These are phyloP conservation scores for Carduelis carduelis DNA, from an alignment of 2,797 vertebrate genomes.

Conservation along the genomic window DNA sequence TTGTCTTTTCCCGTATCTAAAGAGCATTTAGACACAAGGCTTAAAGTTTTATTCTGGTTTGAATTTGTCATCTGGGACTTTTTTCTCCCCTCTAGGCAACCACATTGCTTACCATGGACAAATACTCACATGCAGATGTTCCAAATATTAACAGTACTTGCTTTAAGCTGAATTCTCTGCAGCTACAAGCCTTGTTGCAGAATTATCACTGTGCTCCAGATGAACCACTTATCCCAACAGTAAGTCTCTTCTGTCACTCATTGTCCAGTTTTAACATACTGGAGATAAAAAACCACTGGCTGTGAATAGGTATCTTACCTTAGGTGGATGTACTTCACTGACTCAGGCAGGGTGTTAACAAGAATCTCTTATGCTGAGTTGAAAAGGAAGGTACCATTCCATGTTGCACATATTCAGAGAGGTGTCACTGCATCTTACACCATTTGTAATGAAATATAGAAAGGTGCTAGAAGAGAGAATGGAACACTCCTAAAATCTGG, in stretches of 20 bases:
- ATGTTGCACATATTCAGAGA: background rate
- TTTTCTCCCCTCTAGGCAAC: constrained; percentile 81
- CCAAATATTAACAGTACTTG: constrained; percentile 96
- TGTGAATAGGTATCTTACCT: background rate
- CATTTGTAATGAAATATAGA: background rate
- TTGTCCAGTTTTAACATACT: background rate
- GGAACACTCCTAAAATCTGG: background rate
- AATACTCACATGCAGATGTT: constrained; percentile 92
- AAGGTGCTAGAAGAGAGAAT: background rate
- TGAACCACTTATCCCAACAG: constrained; percentile 93
- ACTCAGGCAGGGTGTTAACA: background rate
- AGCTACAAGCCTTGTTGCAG: constrained; percentile 91
- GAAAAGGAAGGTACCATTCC: background rate
- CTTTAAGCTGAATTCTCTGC: constrained; percentile 97
- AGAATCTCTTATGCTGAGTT: background rate
- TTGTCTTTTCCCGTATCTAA: background rate
- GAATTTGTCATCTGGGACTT: background rate
- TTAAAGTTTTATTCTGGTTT: background rate
- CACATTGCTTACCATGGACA: constrained; percentile 97
- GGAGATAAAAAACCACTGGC: background rate
- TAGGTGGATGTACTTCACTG: background rate
- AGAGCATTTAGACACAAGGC: background rate
- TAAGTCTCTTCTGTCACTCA: constrained; percentile 61
- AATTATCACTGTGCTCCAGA: constrained; percentile 97
- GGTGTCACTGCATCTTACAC: background rate